Conservation (phyloP, 2,888 invertebrate species). For the Amaurobius ferox region DNA sequence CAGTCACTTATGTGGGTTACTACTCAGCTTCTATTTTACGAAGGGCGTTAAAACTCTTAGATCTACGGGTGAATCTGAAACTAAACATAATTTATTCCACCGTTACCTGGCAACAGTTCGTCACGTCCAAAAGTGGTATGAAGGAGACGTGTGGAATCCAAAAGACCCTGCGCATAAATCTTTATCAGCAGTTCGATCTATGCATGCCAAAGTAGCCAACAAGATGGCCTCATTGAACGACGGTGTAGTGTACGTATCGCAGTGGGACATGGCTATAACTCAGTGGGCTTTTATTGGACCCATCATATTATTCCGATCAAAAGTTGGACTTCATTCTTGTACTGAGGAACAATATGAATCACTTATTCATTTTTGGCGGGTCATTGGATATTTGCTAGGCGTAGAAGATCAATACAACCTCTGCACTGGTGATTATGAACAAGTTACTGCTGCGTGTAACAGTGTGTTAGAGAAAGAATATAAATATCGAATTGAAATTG, state of each 20-base stretch:
- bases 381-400: slow-evolving; percentile 88
- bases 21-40: slow-evolving; percentile 72
- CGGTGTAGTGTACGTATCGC: slow-evolving; percentile 81
- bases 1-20: slow-evolving; percentile 73
- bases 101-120: slow-evolving; percentile 88
- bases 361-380: slow-evolving; percentile 89
- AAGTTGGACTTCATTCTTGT: slow-evolving; percentile 81
- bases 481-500: slow-evolving; percentile 1
- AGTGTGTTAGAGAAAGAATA: slow-evolving; percentile 51
- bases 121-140: slow-evolving; percentile 88
- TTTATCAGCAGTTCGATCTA: slow-evolving; percentile 38
- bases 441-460: slow-evolving; percentile 45
- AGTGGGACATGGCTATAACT: slow-evolving; percentile 89
- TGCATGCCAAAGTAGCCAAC: slow-evolving; percentile 71
- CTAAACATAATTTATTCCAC: slow-evolving; percentile 79
- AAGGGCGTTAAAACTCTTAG: slow-evolving; percentile 69
- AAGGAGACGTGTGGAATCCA: slow-evolving; percentile 80
- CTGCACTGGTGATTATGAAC: slow-evolving; percentile 58
- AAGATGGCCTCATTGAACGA: slow-evolving; percentile 47
- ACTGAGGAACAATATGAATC: slow-evolving; percentile 84
- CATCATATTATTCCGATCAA: slow-evolving; percentile 81
- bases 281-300: slow-evolving; percentile 92
- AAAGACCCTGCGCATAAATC: slow-evolving; percentile 47
- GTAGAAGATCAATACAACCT: slow-evolving; percentile 82
- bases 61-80: slow-evolving; percentile 72